Evolutionary conservation across 2,797 vertebrate species (phyloP).

Genomic region (Poeciliopsis presidionis): DNA sequence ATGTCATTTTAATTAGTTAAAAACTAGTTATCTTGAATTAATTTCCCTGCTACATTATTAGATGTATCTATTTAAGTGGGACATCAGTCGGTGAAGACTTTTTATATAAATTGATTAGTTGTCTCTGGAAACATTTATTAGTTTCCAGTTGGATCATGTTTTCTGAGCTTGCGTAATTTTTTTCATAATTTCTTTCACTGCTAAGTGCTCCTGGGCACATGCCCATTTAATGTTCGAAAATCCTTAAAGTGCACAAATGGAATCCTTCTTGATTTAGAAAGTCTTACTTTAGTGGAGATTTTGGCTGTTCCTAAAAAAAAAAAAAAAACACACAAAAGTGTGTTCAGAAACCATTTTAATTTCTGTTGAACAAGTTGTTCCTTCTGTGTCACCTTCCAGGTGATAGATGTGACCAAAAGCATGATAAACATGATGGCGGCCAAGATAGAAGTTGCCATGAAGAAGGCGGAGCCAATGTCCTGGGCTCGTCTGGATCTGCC

Average conservation of each 20-base stretch:
- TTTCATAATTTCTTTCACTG: not conserved
- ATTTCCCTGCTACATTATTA: not conserved
- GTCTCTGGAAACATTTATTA: not conserved
- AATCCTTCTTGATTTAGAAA: not conserved
- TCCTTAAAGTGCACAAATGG: not conserved
- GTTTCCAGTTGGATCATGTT: not conserved
- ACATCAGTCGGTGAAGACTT: not conserved
- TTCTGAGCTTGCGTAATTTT: not conserved
- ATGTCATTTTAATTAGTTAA: not conserved
- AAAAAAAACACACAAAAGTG: not conserved
- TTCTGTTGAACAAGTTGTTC: not conserved
- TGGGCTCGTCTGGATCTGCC: conserved; percentile 96
- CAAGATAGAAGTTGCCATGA: conserved; percentile 94
- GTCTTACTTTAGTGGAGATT: not conserved
- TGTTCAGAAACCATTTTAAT: not conserved
- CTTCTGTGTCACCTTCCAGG: conserved; percentile 64
- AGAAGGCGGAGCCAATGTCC: conserved; percentile 91
- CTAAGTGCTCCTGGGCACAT: not conserved
- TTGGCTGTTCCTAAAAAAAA: not conserved
- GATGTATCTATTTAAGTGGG: not conserved
- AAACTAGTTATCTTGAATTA: not conserved
- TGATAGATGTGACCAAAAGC: conserved; percentile 92
- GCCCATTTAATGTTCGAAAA: not conserved
- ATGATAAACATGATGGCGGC: conserved; percentile 91
- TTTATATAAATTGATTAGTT: not conserved